Percentiles rank a stretch among this genome's conserved stretches.
Conservation (phyloP, 1,140 invertebrate species). For the Magallana angulata region DNA sequence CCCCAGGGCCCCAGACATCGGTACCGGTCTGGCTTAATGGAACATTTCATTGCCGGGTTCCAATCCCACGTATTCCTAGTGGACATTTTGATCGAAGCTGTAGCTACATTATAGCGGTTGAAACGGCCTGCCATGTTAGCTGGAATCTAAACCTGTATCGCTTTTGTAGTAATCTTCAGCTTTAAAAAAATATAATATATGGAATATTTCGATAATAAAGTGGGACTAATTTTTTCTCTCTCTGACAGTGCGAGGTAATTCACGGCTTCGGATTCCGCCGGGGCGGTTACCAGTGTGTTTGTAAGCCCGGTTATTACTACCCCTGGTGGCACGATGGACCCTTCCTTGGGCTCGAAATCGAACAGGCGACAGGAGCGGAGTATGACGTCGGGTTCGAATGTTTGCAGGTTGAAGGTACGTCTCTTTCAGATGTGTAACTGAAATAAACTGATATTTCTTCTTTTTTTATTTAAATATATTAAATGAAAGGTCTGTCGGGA, state of each 20-base stretch:
- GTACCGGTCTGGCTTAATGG: slow-evolving; percentile 3
- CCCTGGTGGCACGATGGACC: slow-evolving; percentile 92
- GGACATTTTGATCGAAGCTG: neutral
- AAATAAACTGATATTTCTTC: neutral
- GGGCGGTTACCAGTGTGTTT: slow-evolving; percentile 95
- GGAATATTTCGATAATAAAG: neutral
- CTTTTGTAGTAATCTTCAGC: too few relatives aligned
- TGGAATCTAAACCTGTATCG: too few relatives aligned
- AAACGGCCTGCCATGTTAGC: too few relatives aligned
- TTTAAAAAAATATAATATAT: neutral
- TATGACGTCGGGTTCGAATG: slow-evolving; percentile 96
- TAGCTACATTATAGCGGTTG: too few relatives aligned
- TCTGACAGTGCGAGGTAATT: slow-evolving; percentile 92
- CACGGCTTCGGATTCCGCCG: slow-evolving; percentile 94
- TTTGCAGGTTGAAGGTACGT: slow-evolving; percentile 92
- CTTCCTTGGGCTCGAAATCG: slow-evolving; percentile 95
- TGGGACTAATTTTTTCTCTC: slow-evolving; percentile 53
- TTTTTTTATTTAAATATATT: neutral
- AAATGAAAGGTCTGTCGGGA: neutral
- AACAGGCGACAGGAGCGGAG: slow-evolving; percentile 93
- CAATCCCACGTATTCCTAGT: slow-evolving; percentile 2
- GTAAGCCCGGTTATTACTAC: slow-evolving; percentile 92
- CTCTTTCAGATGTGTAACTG: too few relatives aligned
- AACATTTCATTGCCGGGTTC: neutral
- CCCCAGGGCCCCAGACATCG: neutral